Conservation (phyloP, 2,797 vertebrate species). For the Acrocephalus scirpaceus region DNA sequence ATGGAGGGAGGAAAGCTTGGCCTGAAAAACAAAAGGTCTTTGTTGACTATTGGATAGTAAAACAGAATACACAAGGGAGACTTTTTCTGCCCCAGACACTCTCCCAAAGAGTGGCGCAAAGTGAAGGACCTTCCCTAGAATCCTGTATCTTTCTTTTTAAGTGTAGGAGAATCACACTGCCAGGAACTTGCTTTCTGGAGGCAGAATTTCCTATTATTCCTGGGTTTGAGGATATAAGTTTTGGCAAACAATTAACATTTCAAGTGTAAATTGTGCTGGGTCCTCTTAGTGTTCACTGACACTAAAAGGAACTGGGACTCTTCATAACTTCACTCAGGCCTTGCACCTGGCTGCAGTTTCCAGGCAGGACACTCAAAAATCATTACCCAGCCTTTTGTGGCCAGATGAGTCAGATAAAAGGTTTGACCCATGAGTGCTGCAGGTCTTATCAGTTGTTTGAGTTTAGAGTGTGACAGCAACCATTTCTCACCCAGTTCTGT, state of each 20-base stretch:
- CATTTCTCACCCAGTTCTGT: neutral
- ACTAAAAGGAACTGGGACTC: neutral
- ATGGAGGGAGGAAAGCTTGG: conserved; percentile 83
- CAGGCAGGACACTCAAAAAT: neutral
- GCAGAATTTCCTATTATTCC: neutral
- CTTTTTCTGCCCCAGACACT: neutral
- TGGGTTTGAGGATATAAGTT: neutral
- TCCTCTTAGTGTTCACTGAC: neutral
- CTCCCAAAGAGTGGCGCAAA: neutral
- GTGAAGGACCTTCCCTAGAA: neutral
- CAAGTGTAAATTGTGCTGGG: neutral
- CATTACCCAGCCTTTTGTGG: neutral
- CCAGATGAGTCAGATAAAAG: neutral
- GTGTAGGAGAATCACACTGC: neutral
- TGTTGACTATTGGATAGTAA: neutral
- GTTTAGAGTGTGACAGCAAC: neutral
- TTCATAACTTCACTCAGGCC: neutral
- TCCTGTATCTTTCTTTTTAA: neutral
- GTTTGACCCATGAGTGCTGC: neutral
- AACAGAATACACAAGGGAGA: neutral
- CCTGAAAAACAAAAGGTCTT: conserved; percentile 69
- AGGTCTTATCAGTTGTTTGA: neutral
- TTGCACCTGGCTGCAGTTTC: neutral
- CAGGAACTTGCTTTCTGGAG: neutral
- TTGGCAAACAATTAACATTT: neutral